Evolutionary conservation across 92 coral and sea anemone genomes (phyloP).

Genomic region (Epizoanthus scotinus): DNA sequence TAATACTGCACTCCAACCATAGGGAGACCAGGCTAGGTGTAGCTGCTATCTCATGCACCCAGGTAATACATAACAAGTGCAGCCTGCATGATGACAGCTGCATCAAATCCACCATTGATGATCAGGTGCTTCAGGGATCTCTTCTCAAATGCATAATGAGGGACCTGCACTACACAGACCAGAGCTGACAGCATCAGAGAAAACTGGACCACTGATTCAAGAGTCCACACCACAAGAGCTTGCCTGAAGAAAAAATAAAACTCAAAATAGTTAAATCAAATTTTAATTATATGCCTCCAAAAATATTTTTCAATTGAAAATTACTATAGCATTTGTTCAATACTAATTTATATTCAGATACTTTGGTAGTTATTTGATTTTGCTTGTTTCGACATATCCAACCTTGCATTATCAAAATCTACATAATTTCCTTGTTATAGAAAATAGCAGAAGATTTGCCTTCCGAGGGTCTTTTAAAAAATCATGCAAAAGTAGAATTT

Average conservation of each 20-base stretch:
- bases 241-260: not conserved
- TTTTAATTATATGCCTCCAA: not conserved
- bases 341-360: no score
- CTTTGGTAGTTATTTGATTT: no score
- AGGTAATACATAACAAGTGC: slow-evolving; percentile 9
- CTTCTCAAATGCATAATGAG: slow-evolving; percentile 16
- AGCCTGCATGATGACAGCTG: slow-evolving; percentile 20
- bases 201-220: slow-evolving; percentile 7
- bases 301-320: not conserved
- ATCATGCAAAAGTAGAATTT: no score
- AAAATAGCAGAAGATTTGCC: no score
- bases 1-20: not conserved
- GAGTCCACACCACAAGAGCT: not conserved
- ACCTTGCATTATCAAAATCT: no score
- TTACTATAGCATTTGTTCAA: no score
- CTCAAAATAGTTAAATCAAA: not conserved
- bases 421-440: no score
- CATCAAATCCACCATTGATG: slow-evolving; percentile 9
- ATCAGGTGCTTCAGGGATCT: slow-evolving; percentile 8
- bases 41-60: not conserved
- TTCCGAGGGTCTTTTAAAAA: no score
- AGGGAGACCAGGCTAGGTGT: no score
- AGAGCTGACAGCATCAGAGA: slow-evolving; percentile 11
- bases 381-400: no score
- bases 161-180: slow-evolving; percentile 11